Percentiles rank a stretch among this genome's conserved stretches.
These are phyloP conservation scores for Atopsyche davidsoni DNA, from an alignment of 1,140 invertebrate genomes.

Conservation along the genomic window DNA sequence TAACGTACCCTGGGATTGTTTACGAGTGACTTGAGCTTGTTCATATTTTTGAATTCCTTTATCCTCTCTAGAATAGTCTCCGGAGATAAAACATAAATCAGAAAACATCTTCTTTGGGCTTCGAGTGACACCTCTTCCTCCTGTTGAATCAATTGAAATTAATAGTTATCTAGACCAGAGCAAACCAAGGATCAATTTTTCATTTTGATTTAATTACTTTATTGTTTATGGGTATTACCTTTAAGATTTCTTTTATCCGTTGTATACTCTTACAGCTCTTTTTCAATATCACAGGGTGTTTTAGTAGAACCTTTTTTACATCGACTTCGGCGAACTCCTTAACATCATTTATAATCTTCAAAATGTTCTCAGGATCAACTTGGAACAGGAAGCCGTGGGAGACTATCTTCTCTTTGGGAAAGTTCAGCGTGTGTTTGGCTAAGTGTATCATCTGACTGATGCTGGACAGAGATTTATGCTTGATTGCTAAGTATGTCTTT, in stretches of 20 bases:
- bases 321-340: constrained; percentile 43
- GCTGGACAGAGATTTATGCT: constrained; percentile 48
- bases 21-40: constrained; percentile 47
- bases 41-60: constrained; percentile 44
- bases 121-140: constrained; percentile 46
- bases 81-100: constrained; percentile 48
- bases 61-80: constrained; percentile 47
- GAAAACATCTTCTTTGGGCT: constrained; percentile 44
- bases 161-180: not conserved
- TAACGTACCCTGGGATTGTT: constrained; percentile 47
- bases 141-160: constrained; percentile 25
- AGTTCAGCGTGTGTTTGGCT: constrained; percentile 42
- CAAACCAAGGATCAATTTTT: not conserved
- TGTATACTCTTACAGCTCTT: constrained; percentile 45
- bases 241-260: constrained; percentile 44
- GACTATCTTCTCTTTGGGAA: constrained; percentile 41
- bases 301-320: constrained; percentile 44
- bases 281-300: constrained; percentile 51
- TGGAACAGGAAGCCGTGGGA: constrained; percentile 51
- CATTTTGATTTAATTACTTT: too few species aligned
- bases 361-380: constrained; percentile 47
- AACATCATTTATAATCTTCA: constrained; percentile 48
- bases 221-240: too few species aligned
- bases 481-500: constrained; percentile 45
- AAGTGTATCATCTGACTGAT: constrained; percentile 46